Evolutionary conservation across 2,797 vertebrate genomes (phyloP).

Genomic region (Eurystomus glaucurus): DNA sequence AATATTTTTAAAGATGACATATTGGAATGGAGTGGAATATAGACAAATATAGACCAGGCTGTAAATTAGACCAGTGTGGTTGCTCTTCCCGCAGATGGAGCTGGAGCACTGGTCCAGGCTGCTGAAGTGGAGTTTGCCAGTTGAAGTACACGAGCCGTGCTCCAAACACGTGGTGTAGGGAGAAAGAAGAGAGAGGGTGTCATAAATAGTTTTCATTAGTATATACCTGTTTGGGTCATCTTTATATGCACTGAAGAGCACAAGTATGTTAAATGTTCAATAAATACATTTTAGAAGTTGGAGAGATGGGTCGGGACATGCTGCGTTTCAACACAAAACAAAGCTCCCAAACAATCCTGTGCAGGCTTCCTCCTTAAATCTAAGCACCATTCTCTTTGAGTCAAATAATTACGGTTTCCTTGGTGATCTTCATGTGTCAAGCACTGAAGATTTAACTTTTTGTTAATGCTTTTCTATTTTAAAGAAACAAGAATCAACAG

Average conservation of each 20-base stretch:
- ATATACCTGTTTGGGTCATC: neutral
- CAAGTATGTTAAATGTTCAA: neutral
- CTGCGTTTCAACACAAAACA: neutral
- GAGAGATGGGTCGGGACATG: neutral
- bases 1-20: neutral
- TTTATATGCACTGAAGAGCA: neutral
- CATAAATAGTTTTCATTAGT: neutral
- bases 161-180: neutral
- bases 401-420: constrained; percentile 62
- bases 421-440: constrained; percentile 60
- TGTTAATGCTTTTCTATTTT: constrained; percentile 53
- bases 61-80: neutral
- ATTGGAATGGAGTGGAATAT: neutral
- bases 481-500: constrained; percentile 16
- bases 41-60: neutral
- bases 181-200: neutral
- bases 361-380: neutral
- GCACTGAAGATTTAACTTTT: constrained; percentile 36
- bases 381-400: neutral
- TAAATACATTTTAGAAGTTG: neutral
- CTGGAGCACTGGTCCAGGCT: neutral
- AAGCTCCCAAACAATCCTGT: neutral
- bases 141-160: neutral
- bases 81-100: neutral
- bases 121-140: neutral